Base-by-base conservation (phyloP, 2,797 vertebrate genomes). In the Menidia menidia region DNA sequence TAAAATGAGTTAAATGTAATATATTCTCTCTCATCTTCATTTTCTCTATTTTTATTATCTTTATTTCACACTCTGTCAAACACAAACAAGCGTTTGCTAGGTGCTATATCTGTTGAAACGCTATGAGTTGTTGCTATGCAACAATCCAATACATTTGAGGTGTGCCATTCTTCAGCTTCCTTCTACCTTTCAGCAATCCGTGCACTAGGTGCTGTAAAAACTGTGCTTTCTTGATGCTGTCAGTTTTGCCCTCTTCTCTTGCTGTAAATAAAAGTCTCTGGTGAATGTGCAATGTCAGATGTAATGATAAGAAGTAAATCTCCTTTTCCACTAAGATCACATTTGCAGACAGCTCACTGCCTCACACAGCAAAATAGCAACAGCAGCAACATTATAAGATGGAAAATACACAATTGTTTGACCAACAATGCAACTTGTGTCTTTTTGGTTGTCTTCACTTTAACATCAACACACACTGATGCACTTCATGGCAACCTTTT, bases 371-470 rank as follows among this genome's bases (percentile, higher is more conserved):
- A 62, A 64, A 76, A 63, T 87, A 87, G 89, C 72, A 87, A 89
- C 91, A 94, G 86, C 84, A 92, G 87, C 85, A 89, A 89, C 86
- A 91, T 87, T 89, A 80, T 54, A 67, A 93, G 87, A 93, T 89
- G 75, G 88, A 91, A 93, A 93, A 86, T 71, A 89, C 25, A 80
- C 61, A 35, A 35, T 54, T 2, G 1, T 60, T 52, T 42, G 33
- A 45, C n/a, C 52, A 54, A 54, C 61, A 2, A 35, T 8, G 7
- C 65, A 48, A 6, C 0, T 64, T 41, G 51, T 19, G 48, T 51
- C 61, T 55, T 60, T 48, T 59, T 59, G 41, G 48, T 16, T 62
- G 70, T 65, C 53, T 79, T 64, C 68, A 45, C 63, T 72, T 60
- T 19, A 44, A 81, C 51, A 64, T 39, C 64, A 65, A 50, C 35